Base-by-base conservation (phyloP, 2,113 vertebrate species). In the Cyanoderma ruficeps region DNA sequence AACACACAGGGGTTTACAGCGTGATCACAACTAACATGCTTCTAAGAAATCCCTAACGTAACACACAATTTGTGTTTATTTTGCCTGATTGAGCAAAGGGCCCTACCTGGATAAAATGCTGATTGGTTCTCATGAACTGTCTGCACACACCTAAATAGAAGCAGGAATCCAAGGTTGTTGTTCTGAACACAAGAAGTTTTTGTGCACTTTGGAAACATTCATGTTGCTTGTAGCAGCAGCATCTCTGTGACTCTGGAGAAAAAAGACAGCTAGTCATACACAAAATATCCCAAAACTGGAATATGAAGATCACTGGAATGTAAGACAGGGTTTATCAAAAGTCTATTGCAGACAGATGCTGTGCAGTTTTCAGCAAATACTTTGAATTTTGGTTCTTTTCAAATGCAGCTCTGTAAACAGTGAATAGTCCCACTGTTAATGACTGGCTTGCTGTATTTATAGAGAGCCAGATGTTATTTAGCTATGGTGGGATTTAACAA, bases 401-500 rank as follows among this genome's bases (percentile, higher is more conserved):
- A 95, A 87, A 82, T 61, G 44, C 52, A 82, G 86, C 80, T 95
- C 91, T 89, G 61, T 81, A 92, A 94, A 91, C 61, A 72, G 41
- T 85, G 90, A 97, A 93, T 89, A 93, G 81, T 76, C 47, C 70
- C 74, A 87, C 65, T 87, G 95, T 94, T 96, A 94, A 93, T 85
- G 70, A 85, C 50, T 85, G 35, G 41, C 53, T 91, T 84, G 81
- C 61, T 35, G 41, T 96, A 95, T 90, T 94, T 96, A 89, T 93
- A 93, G 94, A 89, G 85, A 60, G 53, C 70, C 96, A 95, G 96
- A 91, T 95, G 93, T 91, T 93, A 89, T 76, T 94, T 83, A 95
- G 74, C 87, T 80, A 72, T 75, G 39, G 42, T 61, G 61, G 65
- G 78, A 87, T 94, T 93, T 95, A 87, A 91, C 70, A 76, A 93